Evolutionary conservation across 2,888 invertebrate genomes (phyloP).

Genomic region (Seira ritae): DNA sequence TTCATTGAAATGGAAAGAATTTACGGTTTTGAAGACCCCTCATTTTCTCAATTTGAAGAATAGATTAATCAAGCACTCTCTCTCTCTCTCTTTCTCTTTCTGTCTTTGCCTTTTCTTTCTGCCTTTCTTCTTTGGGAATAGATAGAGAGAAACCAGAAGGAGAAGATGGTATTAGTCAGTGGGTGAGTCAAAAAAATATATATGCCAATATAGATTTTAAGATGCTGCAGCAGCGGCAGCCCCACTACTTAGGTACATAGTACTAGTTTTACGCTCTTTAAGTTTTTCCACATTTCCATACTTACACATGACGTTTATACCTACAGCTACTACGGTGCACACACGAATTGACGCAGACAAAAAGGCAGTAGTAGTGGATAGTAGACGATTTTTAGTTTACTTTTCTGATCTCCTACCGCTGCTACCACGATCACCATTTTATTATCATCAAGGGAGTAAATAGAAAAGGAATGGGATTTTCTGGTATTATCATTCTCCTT

Average conservation of each 20-base stretch:
- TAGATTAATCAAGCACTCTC: constrained; percentile 59
- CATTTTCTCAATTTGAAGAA: constrained; percentile 59
- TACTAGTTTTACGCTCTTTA: constrained; percentile 5
- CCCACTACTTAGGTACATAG: no score
- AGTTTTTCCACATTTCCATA: constrained; percentile 2
- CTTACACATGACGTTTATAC: no score
- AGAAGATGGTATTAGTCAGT: background rate
- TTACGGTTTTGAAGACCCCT: constrained; percentile 47
- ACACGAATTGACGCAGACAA: constrained; percentile 3
- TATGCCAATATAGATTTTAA: constrained; percentile 7
- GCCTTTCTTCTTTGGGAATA: no score
- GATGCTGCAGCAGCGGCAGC: background rate
- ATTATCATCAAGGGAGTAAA: constrained; percentile 15
- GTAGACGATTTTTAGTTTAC: constrained; percentile 21
- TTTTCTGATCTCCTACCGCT: constrained; percentile 21
- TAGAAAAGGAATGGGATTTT: constrained; percentile 19
- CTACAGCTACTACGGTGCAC: no score
- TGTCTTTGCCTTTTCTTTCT: background rate
- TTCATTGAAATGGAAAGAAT: constrained; percentile 57
- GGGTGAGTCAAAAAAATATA: background rate
- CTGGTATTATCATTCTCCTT: constrained; percentile 28
- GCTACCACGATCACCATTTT: constrained; percentile 11
- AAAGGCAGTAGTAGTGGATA: no score
- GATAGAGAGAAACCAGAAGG: no score
- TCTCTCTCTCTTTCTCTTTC: constrained; percentile 29